Percentiles rank a stretch among this genome's conserved stretches.
Evolutionary conservation across 2,888 invertebrate genomes (phyloP).

Genomic region (Himalopsyche anomala): DNA sequence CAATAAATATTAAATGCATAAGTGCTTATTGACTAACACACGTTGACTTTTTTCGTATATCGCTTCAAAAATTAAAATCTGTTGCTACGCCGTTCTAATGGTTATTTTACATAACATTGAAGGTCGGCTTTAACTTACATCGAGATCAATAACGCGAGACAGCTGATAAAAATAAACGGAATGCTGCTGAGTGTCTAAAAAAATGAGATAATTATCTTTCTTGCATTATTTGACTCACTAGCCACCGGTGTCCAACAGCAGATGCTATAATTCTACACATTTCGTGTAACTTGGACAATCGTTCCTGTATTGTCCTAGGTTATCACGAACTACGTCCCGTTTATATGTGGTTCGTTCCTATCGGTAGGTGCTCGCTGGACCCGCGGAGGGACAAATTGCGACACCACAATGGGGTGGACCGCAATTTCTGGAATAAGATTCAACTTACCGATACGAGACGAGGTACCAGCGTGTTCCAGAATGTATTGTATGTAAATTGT

Average conservation of each 20-base stretch:
- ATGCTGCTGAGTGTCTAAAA: no score
- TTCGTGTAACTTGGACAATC: constrained; percentile 45
- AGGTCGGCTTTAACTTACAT: no score
- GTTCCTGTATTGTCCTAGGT: constrained; percentile 50
- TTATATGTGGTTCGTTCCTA: not conserved
- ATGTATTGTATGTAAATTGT: constrained; percentile 63
- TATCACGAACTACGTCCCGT: constrained; percentile 12
- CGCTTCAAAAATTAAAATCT: no score
- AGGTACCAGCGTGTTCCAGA: constrained; percentile 46
- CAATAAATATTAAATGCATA: no score
- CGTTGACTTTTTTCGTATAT: no score
- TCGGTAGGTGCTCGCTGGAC: not conserved
- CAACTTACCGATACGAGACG: constrained; percentile 24
- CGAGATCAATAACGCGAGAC: no score
- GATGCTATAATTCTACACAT: not conserved
- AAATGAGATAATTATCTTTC: not conserved
- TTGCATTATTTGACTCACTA: constrained; percentile 2
- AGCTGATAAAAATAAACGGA: no score
- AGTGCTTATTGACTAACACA: no score
- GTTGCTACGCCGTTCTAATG: no score
- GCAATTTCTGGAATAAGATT: constrained; percentile 48
- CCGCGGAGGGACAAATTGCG: constrained; percentile 12
- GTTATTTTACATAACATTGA: no score
- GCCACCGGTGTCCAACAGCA: not conserved
- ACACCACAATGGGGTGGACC: constrained; percentile 35